Base-by-base conservation (phyloP, 2,113 vertebrate species). In the Cygnus atratus region DNA sequence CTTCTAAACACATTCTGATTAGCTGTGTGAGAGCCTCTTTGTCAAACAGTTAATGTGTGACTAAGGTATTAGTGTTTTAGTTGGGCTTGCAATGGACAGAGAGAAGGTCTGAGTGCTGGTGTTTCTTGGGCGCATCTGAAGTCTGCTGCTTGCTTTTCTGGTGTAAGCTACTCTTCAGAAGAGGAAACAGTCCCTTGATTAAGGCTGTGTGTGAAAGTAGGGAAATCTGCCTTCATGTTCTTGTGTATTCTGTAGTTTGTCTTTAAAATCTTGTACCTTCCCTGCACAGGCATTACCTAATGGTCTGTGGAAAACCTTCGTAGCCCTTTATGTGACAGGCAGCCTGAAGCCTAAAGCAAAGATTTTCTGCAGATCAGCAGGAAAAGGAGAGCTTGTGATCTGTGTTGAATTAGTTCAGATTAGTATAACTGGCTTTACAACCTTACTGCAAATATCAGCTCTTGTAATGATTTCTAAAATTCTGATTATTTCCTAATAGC, bases 381-480 rank as follows among this genome's bases (percentile, higher is more conserved):
- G 46, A 91, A 95, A 72, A 39, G 35, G 66, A 79, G 73, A 89
- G 71, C 88, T 73, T 58, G 92, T 91, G 87, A 85, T 89, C 50
- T 80, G 25, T 76, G 50, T 35, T 89, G 91, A 83, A 70, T 84
- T 73, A 57, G 77, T 82, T 84, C 44, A 68, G 41, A 79, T 89
- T 79, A 82, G 73, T 79, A 52, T 33, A 66, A 70, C 44, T 83
- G 86, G 21, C 88, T 92, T 82, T 58, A 62, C 33, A 58, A 70
- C 41, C 44, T 65, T 46, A 4, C 26, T 72, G 83, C 39, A 62
- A 73, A 19, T 67, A 67, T 10, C 2, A 2, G 41, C 68, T 90
- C 85, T 52, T 54, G 14, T 28, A 72, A 4, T 28, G 44, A 43
- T 82, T 82, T 85, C 46, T 80, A 33, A 46, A 85, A 79, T 61